Percentiles rank a stretch among this genome's conserved stretches.
phyloP scores from a whole-genome alignment of 2,888 invertebrate genomes.

The Andrena fulva region DNA sequence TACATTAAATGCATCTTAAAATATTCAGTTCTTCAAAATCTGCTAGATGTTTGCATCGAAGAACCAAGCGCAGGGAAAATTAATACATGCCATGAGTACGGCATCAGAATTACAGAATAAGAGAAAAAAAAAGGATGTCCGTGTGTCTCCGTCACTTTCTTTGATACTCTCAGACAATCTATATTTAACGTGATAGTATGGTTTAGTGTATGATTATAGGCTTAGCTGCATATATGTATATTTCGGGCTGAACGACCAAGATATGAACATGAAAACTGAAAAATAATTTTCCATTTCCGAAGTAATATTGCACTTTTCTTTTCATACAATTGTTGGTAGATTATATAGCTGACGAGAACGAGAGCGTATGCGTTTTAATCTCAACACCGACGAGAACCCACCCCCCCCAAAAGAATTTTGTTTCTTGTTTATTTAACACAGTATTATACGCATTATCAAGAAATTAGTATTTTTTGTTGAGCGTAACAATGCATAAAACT shows the following conservation, averaged over 20 bases:
- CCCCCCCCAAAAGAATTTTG: too few relatives aligned
- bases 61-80: neutral
- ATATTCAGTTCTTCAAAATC: neutral
- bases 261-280: constrained; percentile 8
- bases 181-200: constrained; percentile 9
- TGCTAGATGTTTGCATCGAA: neutral
- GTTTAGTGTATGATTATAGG: constrained; percentile 71
- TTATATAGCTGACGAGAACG: neutral
- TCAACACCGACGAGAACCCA: too few relatives aligned
- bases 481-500: constrained; percentile 25
- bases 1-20: neutral
- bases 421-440: constrained; percentile 10
- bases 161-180: neutral
- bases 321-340: constrained; percentile 7
- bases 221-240: constrained; percentile 74
- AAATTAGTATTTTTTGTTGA: constrained; percentile 5
- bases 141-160: neutral
- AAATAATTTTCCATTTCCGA: constrained; percentile 13
- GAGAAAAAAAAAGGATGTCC: too few relatives aligned
- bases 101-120: neutral
- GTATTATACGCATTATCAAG: neutral
- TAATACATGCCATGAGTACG: neutral
- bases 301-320: constrained; percentile 4
- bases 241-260: constrained; percentile 40
- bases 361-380: neutral